These are phyloP conservation scores for Allacma fusca DNA, from an alignment of 2,888 invertebrate species.

Conservation along the genomic window DNA sequence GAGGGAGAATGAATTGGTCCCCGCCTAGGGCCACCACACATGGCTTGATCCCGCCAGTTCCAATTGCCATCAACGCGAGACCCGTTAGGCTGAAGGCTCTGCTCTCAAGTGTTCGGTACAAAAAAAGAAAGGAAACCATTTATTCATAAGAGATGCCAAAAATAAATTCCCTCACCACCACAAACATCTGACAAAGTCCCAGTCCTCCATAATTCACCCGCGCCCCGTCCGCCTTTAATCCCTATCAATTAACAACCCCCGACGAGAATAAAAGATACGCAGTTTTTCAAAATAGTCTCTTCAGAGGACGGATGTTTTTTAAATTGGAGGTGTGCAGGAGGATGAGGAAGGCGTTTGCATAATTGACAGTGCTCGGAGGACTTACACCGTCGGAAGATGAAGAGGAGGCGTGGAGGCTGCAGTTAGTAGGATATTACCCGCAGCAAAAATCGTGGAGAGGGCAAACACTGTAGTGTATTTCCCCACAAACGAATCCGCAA, in stretches of 20 bases:
- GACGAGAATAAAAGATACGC: neutral
- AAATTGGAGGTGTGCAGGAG: constrained; percentile 1
- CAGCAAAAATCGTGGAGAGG: constrained; percentile 54
- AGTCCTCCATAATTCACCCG: constrained; percentile 18
- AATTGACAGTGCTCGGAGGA: constrained; percentile 9
- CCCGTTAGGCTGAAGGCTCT: constrained; percentile 65
- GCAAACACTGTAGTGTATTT: constrained; percentile 69
- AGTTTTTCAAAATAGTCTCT: constrained; percentile 1
- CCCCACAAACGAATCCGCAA: constrained; percentile 92
- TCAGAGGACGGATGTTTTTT: neutral
- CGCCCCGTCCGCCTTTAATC: neutral
- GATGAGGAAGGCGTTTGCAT: neutral
- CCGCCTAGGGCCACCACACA: constrained; percentile 96
- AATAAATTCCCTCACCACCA: neutral
- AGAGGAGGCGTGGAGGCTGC: constrained; percentile 51
- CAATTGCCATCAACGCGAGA: constrained; percentile 77
- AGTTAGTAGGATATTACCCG: constrained; percentile 54
- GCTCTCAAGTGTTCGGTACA: neutral
- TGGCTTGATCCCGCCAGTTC: constrained; percentile 95
- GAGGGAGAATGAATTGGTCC: constrained; percentile 85
- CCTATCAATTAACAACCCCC: constrained; percentile 18
- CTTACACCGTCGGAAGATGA: constrained; percentile 54
- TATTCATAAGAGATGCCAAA: constrained; percentile 16
- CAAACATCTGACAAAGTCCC: constrained; percentile 6
- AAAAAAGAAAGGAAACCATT: constrained; percentile 14